Base-by-base conservation (phyloP, 2,113 vertebrate genomes). In the Herpetotheres cachinnans region DNA sequence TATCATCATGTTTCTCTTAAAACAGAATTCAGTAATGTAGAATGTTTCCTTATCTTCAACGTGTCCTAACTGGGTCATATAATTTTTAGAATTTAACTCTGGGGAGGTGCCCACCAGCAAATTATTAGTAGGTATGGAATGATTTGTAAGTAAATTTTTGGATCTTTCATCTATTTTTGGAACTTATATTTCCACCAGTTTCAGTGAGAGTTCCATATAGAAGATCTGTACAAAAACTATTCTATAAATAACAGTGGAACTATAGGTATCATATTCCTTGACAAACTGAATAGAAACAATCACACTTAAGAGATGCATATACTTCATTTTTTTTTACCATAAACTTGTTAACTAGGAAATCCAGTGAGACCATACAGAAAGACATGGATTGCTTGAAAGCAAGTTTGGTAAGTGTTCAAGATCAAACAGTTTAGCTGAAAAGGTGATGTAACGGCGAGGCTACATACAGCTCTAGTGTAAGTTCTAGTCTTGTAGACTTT, bases 161-260 rank as follows among this genome's bases (percentile, higher is more conserved):
- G 21, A 40, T 3, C 38, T 67, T 40, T 84, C 11, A 30, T 24
- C 4, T 17, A 1, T 38, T 78, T 78, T 49, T 79, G 16, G 21
- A 79, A 36, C 11, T 73, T 20, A 0, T 4, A 19, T 86, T 84
- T 65, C 18, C 8, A 40, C 3, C 6, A 42, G 5, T 40, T 42
- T 65, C 34, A 49, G 0, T 42, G 9, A 59, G 25, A 71, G 2
- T 55, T 86, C 16, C 12, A 0, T 32, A 6, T 1, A 27, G n/a
- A 52, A 54, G 34, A 36, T 54, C 5, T 7, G 36, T 17, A 32
- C 15, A 42, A 63, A 58, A 47, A 8, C 18, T 49, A 0, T 49
- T 71, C 50, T 44, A 0, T 34, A 59, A 29, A 7, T 30, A 46
- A 49, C 3, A 26, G 19, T 24, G 8, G 34, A 11, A 38, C 9